Base-by-base conservation (phyloP, 2,113 vertebrate genomes). In the Pardalotus punctatus region DNA sequence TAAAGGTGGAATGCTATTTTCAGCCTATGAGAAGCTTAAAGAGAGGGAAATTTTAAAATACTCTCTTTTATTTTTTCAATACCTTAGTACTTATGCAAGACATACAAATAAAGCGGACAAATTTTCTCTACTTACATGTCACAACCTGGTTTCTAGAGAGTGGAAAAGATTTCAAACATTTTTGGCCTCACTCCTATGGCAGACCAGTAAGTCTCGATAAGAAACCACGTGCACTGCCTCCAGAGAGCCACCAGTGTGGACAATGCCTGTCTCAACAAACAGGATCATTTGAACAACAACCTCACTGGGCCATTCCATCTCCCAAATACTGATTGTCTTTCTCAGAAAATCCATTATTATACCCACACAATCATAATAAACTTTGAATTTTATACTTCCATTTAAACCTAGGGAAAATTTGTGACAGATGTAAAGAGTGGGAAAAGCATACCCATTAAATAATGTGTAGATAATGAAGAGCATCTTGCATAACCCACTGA, bases 1-100 rank as follows among this genome's bases (percentile, higher is more conserved):
- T 60, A 35, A 81, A 92, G 94, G 82, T 60, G 43, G 53, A 90
- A 88, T 23, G 19, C 60, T 88, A 29, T 83, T 93, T 93, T 35
- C 82, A 74, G 85, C 19, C 51, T 21, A 20, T 3, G 31, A 70
- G 57, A 72, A 43, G 51, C 25, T 29, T 48, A 9, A 43, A 57
- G 53, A 78, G 12, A 62, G 69, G 21, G 33, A 71, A 18, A 48
- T 48, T 86, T 84, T 64, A 35, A 47, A 81, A 66, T 24, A 31
- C 4, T 70, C 11, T 20, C 31, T 14, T 38, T 0, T 6, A 8
- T 64, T 60, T 71, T 36, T 85, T 54, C 14, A 43, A 54, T 40
- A 54, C 24, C 5, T 40, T 29, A 53, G 18, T 54, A 10, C 12
- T 57, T 35, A 54, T 0, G 2, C 64, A 86, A 83, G 50, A 25